Base-by-base conservation (phyloP, 1,140 invertebrate genomes). In the Drosophila baimaii region DNA sequence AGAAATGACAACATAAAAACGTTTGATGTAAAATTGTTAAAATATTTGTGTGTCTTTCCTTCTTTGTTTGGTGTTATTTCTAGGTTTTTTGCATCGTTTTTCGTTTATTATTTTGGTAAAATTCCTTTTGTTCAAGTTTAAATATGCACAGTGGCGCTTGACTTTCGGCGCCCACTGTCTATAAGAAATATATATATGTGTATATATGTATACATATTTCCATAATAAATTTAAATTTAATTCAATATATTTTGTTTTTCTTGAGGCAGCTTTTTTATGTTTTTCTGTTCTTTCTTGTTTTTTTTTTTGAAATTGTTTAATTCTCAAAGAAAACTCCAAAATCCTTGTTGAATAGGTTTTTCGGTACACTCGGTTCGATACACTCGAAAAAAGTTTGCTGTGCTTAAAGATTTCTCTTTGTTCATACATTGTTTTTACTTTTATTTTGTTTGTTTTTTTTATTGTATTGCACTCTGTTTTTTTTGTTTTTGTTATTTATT, bases 391-490 rank as follows among this genome's bases (percentile, higher is more conserved):
- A 63, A 62, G 35, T 73, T 68, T 71, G 61, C 56, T 44, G 59
- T 77, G 65, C 49, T 68, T 47, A 77, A 51, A 52, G 33, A 57
- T 61, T 76, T 39, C 19, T 15, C 27, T 35, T 58, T 46, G 49
- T 54, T 69, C 44, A 46, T 64, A 43, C 25, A 49, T 73, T 35
- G 46, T 55, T 55, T 57, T 43, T n/a, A n/a, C n/a, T 41, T 46
- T 65, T n/a, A 6, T 46, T 25, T 65, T 65, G 47, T 71, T 33
- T 54, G 44, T 72, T 23, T 83, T 23, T 83, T 25, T 84, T 85
- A 85, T 81, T 85, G 81, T 85, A 69, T 78, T 85, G 73, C 81
- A 85, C 78, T 76, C 63, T 47, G 63, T 44, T 57, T 62, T n/a
- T 15, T 55, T 33, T 55, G 57, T 17, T 37, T 47, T 29, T 29